Evolutionary conservation across 2,888 invertebrate species (phyloP).

Genomic region (Pandemis heparana): DNA sequence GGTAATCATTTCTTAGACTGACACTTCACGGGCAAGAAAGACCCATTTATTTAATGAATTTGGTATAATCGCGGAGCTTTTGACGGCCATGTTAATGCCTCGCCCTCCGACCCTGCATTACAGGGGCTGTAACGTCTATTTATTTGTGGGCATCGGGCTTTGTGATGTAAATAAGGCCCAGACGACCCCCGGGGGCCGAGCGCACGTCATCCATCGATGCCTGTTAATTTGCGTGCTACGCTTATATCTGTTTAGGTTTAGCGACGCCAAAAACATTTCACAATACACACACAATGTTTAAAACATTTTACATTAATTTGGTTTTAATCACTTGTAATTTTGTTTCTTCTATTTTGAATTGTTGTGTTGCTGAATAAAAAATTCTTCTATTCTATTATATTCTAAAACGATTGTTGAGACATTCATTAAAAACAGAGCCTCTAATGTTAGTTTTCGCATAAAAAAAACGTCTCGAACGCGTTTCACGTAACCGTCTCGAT

Average conservation of each 20-base stretch:
- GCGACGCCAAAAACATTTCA: background rate
- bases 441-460: too few relatives aligned
- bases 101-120: conserved; percentile 5
- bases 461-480: too few relatives aligned
- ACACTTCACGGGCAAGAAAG: background rate
- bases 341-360: too few relatives aligned
- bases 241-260: background rate
- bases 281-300: too few relatives aligned
- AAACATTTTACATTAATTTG: too few relatives aligned
- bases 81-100: conserved; percentile 3
- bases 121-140: conserved; percentile 10
- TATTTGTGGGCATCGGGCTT: conserved; percentile 24
- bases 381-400: too few relatives aligned
- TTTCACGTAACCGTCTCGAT: too few relatives aligned
- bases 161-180: conserved; percentile 32
- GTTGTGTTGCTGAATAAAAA: too few relatives aligned
- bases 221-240: background rate
- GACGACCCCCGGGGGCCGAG: conserved; percentile 6
- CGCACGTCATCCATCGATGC: conserved; percentile 17
- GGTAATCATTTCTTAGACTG: background rate
- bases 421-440: too few relatives aligned
- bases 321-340: too few relatives aligned
- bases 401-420: too few relatives aligned
- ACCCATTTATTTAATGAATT: conserved; percentile 1
- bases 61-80: background rate